Base-by-base conservation (phyloP, 2,888 invertebrate genomes). In the Leptinotarsa juncta region DNA sequence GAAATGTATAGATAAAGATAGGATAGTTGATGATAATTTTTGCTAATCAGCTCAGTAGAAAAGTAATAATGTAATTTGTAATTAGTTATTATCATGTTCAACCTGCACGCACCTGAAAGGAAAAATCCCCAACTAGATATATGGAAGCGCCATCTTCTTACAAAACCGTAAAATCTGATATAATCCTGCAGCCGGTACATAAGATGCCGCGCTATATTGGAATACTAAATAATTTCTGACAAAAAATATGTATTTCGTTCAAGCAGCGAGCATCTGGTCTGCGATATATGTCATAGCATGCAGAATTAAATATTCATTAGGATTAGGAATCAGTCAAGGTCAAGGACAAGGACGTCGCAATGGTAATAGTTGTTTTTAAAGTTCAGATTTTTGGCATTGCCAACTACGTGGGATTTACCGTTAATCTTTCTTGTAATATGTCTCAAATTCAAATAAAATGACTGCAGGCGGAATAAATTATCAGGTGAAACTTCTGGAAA, bases 191-290 rank as follows among this genome's bases (percentile, higher is more conserved):
- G 51, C 70, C 62, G 70, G 70, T 60, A 70, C 65, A n/a, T 32
- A 42, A 7, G n/a, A 67, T 55, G 50, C 74, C 51, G 65, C 50
- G 57, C 67, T 71, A 75, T 74, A 78, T 78, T 75, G 70, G 72
- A 74, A 42, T 73, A 73, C 75, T 78, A 77, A 77, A 77, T 78
- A 77, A 78, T 75, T 70, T 53, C 70, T 50, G 69, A 42, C 72
- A 74, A 78, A 77, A 78, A 78, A 78, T 78, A 78, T 77, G 75
- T 75, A 74, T 77, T 78, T 75, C 75, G 77, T 78, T 75, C 77
- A 73, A 73, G 66, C 65, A 77, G 72, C 65, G 75, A 75, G 76
- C 78, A 78, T 78, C 78, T 78, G 78, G 65, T 72, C 51, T 71
- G 50, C 23, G 69, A 66, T 77, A 75, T 78, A 73, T 72, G 71